Percentiles rank a stretch among this genome's conserved stretches.
Conservation (phyloP, 2,113 vertebrate genomes). For the Odobenus rosmarus region DNA sequence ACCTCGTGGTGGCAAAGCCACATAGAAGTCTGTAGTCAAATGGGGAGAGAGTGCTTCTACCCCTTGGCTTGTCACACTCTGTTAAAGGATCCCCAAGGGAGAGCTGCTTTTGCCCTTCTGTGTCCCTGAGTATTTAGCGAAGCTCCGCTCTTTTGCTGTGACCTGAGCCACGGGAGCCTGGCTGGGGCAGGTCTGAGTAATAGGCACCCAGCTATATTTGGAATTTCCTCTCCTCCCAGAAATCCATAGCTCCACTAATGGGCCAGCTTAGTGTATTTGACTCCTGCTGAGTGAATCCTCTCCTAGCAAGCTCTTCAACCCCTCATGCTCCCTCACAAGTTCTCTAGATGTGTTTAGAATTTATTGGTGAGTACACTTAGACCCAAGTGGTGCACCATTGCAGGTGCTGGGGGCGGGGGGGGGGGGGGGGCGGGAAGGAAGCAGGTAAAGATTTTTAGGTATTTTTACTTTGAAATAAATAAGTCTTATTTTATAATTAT, state of each 20-base stretch:
- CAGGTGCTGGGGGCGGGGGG: background rate
- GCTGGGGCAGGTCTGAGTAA: background rate
- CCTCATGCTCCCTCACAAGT: background rate
- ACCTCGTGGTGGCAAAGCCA: background rate
- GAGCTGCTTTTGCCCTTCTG: background rate
- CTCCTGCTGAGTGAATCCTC: background rate
- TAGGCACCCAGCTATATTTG: background rate
- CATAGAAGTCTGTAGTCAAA: background rate
- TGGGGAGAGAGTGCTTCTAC: background rate
- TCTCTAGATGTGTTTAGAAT: background rate
- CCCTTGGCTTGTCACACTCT: background rate
- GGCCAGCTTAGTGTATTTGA: background rate
- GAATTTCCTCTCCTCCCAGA: background rate
- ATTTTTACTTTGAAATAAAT: conserved; percentile 39
- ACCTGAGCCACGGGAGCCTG: background rate
- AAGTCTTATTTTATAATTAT: background rate
- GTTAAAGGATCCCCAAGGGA: background rate
- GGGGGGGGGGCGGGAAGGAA: background rate
- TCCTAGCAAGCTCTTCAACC: background rate
- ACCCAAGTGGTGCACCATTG: background rate
- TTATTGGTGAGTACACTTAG: background rate
- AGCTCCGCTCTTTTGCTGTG: background rate
- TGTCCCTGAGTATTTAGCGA: background rate
- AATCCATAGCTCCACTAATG: background rate
- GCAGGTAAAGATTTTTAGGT: background rate